These are phyloP conservation scores for Entosphenus tridentatus DNA, from an alignment of 2,113 vertebrate species.

Conservation along the genomic window DNA sequence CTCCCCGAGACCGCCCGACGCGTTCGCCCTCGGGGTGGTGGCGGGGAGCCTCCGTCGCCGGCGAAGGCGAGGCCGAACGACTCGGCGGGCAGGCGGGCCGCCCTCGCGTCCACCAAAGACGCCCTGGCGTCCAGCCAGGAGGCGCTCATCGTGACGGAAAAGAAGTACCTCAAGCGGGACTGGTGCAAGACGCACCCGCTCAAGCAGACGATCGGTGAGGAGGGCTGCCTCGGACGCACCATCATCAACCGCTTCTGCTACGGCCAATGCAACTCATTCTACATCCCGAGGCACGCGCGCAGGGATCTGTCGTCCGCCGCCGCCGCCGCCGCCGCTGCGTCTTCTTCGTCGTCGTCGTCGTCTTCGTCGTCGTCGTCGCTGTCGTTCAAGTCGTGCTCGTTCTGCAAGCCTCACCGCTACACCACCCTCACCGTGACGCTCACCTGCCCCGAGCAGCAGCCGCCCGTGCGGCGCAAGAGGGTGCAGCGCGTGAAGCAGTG, in stretches of 20 bases:
- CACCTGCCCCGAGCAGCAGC: constrained; percentile 63
- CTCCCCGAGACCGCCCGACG: too few species aligned
- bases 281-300: constrained; percentile 38
- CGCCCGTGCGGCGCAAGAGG: constrained; percentile 59
- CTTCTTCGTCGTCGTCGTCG: too few species aligned
- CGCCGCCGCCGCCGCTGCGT: constrained; percentile 33
- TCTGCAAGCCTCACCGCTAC: constrained; percentile 75
- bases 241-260: constrained; percentile 96
- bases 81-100: constrained; percentile 41
- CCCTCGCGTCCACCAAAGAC: constrained; percentile 36
- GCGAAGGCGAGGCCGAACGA: constrained; percentile 62
- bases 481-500: constrained; percentile 88
- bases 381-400: constrained; percentile 74
- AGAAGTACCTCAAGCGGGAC: constrained; percentile 86
- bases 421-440: constrained; percentile 66
- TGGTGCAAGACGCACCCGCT: constrained; percentile 97
- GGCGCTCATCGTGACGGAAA: constrained; percentile 75
- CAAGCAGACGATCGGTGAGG: constrained; percentile 65
- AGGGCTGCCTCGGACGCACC: constrained; percentile 67
- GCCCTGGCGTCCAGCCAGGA: constrained; percentile 78
- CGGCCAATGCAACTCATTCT: constrained; percentile 97
- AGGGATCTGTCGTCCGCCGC: constrained; percentile 37
- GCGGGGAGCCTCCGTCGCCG: constrained; percentile 63
- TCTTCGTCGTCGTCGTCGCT: too few species aligned
- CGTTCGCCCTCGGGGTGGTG: constrained; percentile 9